Conservation (phyloP, 2,888 invertebrate species). For the Agapostemon virescens region DNA sequence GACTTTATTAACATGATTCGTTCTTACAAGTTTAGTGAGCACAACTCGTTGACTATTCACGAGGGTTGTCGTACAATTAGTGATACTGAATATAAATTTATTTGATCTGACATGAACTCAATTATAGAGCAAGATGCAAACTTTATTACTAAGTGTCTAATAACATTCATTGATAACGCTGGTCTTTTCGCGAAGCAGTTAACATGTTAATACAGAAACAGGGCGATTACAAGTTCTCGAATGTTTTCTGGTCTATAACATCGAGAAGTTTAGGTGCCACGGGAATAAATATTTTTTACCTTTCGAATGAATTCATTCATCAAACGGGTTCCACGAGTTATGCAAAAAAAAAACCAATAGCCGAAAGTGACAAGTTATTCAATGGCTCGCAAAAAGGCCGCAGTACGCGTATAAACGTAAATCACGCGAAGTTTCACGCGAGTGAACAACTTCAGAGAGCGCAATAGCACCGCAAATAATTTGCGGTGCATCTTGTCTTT, state of each 20-base stretch:
- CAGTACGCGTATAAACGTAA: constrained; percentile 43
- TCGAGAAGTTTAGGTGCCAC: background rate
- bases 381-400: constrained; percentile 16
- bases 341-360: background rate
- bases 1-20: too few relatives aligned
- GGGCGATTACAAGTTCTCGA: background rate
- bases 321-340: background rate
- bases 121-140: too few relatives aligned
- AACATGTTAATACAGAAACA: background rate
- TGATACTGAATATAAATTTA: too few relatives aligned
- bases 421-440: constrained; percentile 49
- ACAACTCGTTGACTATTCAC: too few relatives aligned
- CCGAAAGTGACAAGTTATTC: constrained; percentile 26
- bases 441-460: constrained; percentile 53
- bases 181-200: too few relatives aligned
- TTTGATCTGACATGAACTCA: too few relatives aligned
- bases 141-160: too few relatives aligned
- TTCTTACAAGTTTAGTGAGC: background rate
- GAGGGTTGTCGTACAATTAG: too few relatives aligned
- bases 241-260: background rate
- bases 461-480: constrained; percentile 54
- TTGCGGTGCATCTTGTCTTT: constrained; percentile 55
- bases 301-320: background rate
- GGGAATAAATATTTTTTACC: background rate
- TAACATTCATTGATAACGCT: too few relatives aligned